These are phyloP conservation scores for Eonycteris spelaea DNA, from an alignment of 2,113 vertebrate genomes.

Conservation along the genomic window DNA sequence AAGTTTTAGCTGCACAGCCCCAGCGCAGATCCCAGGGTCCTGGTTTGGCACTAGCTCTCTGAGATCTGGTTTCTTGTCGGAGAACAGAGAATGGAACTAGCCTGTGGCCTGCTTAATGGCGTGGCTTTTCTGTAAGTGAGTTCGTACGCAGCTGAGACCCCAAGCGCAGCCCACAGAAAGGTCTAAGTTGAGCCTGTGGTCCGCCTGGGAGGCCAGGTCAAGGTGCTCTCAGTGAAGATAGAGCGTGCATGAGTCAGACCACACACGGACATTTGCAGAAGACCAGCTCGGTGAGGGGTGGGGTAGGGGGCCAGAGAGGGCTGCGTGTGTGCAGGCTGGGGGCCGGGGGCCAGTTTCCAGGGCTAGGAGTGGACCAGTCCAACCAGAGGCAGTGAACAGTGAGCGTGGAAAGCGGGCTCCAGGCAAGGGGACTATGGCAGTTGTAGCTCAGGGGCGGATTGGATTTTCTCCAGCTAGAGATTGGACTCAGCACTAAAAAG, in stretches of 20 bases:
- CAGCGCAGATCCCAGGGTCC: background rate
- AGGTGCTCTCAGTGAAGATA: background rate
- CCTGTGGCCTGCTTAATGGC: background rate
- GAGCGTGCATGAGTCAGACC: background rate
- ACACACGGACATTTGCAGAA: background rate
- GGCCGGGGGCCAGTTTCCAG: background rate
- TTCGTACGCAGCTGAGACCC: background rate
- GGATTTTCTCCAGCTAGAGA: background rate
- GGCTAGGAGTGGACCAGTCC: background rate
- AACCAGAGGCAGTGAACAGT: background rate
- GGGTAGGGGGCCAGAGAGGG: background rate
- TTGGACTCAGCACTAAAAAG: background rate
- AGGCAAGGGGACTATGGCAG: background rate
- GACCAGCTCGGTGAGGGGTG: fast-evolving
- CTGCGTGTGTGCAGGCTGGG: background rate
- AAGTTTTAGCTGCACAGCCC: background rate
- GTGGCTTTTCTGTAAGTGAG: background rate
- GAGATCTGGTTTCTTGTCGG: background rate
- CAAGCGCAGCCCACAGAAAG: background rate
- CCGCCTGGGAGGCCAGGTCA: background rate
- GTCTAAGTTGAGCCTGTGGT: background rate
- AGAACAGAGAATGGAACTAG: background rate
- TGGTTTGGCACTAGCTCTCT: background rate
- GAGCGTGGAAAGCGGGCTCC: background rate
- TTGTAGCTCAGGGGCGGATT: background rate